Conservation (phyloP, 2,888 invertebrate genomes). For the Diloba caeruleocephala region DNA sequence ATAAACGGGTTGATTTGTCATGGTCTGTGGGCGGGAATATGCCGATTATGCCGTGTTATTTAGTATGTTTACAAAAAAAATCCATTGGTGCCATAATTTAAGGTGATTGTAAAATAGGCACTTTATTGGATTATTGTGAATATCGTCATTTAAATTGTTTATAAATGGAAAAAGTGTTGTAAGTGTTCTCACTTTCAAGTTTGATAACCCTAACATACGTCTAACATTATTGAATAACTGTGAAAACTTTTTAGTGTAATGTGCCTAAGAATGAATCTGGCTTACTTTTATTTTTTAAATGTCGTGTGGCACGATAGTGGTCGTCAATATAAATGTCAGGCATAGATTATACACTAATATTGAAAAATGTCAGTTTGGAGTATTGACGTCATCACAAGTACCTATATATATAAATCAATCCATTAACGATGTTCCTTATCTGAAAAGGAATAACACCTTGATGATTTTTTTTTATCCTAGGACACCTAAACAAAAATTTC, state of each 20-base stretch:
- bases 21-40: slow-evolving; percentile 53
- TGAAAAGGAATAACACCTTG: background rate
- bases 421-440: no score
- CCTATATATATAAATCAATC: no score
- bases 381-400: no score
- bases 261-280: background rate
- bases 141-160: slow-evolving; percentile 17
- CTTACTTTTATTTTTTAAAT: background rate
- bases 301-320: no score
- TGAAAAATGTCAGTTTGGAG: no score
- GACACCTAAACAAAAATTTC: background rate
- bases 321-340: no score
- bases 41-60: slow-evolving; percentile 40
- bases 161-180: slow-evolving; percentile 9
- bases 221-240: background rate
- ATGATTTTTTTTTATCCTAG: background rate
- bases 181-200: slow-evolving; percentile 1
- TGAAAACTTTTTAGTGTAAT: background rate
- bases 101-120: slow-evolving; percentile 26
- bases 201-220: background rate
- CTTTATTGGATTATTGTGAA: slow-evolving; percentile 14
- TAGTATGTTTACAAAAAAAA: slow-evolving; percentile 33
- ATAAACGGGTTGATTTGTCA: slow-evolving; percentile 55
- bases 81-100: slow-evolving; percentile 18
- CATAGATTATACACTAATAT: no score